Conservation (phyloP, 2,888 invertebrate species). For the Sisyra nigra region DNA sequence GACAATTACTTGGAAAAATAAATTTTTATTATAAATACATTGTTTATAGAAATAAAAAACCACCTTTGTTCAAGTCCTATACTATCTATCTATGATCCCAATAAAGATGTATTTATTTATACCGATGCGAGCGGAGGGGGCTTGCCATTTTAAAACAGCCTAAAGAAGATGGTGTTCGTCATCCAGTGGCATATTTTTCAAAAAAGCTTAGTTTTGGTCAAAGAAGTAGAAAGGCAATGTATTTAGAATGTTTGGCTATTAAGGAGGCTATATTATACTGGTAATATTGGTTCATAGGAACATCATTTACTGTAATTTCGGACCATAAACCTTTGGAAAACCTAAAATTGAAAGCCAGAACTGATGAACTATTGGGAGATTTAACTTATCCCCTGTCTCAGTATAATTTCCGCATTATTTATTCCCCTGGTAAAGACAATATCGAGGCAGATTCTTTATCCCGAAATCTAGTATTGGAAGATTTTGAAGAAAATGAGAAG, state of each 20-base stretch:
- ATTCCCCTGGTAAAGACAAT: slow-evolving; percentile 10
- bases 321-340: too few species aligned
- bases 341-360: too few species aligned
- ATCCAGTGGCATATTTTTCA: slow-evolving; percentile 13
- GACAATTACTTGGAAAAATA: too few species aligned
- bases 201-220: too few species aligned
- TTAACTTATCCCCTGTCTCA: slow-evolving; percentile 11
- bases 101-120: slow-evolving; percentile 11
- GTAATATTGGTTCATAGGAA: slow-evolving; percentile 14
- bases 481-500: slow-evolving; percentile 10
- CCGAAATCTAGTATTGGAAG: slow-evolving; percentile 13
- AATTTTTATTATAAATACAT: too few species aligned
- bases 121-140: slow-evolving; percentile 13
- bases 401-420: too few species aligned
- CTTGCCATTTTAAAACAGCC: slow-evolving; percentile 12
- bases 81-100: slow-evolving; percentile 13
- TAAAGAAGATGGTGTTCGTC: slow-evolving; percentile 7
- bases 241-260: slow-evolving; percentile 14
- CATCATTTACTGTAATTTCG: slow-evolving; percentile 12
- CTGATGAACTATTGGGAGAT: slow-evolving; percentile 12
- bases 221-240: slow-evolving; percentile 14
- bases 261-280: slow-evolving; percentile 14
- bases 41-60: too few species aligned
- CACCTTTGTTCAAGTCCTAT: too few species aligned
- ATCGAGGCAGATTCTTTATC: slow-evolving; percentile 11